Conservation (phyloP, 2,113 vertebrate species). For the Dipodomys stephensi region DNA sequence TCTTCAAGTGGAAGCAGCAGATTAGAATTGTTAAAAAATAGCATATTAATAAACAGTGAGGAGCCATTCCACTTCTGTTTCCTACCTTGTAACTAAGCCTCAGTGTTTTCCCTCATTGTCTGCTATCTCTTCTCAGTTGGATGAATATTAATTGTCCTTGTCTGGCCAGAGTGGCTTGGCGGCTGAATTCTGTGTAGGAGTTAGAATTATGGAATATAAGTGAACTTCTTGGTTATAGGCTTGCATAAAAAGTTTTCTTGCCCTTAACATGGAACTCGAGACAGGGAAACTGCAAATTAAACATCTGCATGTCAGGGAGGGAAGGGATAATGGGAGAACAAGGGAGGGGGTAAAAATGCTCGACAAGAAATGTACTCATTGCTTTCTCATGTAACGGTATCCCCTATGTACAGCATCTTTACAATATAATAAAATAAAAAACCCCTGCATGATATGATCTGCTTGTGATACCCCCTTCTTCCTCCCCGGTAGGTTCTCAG, state of each 20-base stretch:
- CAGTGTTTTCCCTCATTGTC: background rate
- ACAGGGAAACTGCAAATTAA: background rate
- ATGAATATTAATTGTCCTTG: background rate
- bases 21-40: slow-evolving; percentile 7
- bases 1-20: background rate
- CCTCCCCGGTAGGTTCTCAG: background rate
- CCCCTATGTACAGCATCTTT: too few relatives aligned
- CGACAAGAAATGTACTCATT: too few relatives aligned
- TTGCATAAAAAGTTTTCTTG: slow-evolving; percentile 4
- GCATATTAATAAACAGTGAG: background rate
- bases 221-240: background rate
- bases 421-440: too few relatives aligned
- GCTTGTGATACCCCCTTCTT: background rate
- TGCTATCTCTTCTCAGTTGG: background rate
- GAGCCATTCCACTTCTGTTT: background rate
- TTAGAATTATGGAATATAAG: background rate
- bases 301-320: background rate
- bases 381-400: too few relatives aligned
- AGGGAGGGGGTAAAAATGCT: too few relatives aligned
- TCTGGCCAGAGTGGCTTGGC: background rate
- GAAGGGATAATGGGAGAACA: too few relatives aligned
- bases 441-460: background rate
- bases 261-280: background rate
- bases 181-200: background rate
- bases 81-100: background rate